Percentiles rank a stretch among this genome's conserved stretches.
Evolutionary conservation across 2,888 invertebrate species (phyloP).

Genomic region (Melikaiella ostensackeni): DNA sequence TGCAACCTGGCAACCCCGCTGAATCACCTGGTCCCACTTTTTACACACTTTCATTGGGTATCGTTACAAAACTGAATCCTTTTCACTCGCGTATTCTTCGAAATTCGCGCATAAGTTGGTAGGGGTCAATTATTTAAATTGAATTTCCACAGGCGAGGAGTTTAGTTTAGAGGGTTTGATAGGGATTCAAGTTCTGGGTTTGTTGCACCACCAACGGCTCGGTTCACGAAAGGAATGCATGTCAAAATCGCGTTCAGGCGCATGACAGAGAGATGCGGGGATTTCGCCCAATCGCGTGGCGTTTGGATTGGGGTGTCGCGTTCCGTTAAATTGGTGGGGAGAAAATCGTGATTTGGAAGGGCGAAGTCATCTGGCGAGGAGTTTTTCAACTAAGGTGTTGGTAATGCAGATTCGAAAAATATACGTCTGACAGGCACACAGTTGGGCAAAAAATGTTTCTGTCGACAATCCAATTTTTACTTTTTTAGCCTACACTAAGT

Average conservation of each 20-base stretch:
- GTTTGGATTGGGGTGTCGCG: neutral
- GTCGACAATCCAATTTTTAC: too few species aligned
- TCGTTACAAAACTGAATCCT: neutral
- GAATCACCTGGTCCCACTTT: constrained; percentile 23
- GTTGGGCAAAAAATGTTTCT: too few species aligned
- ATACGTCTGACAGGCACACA: too few species aligned
- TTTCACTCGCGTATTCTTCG: neutral
- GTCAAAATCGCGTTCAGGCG: constrained; percentile 13
- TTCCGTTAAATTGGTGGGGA: neutral
- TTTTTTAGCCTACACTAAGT: too few species aligned
- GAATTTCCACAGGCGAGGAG: neutral
- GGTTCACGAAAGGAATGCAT: constrained; percentile 23
- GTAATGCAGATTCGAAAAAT: constrained; percentile 7
- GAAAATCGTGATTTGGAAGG: neutral
- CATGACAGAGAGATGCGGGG: constrained; percentile 9
- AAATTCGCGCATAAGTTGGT: neutral
- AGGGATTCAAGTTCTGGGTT: neutral
- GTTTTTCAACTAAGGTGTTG: neutral
- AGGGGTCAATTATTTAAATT: neutral
- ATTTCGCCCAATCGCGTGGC: constrained; percentile 23
- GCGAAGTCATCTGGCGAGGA: neutral
- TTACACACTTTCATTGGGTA: neutral
- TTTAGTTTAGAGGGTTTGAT: neutral
- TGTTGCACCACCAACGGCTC: constrained; percentile 17
- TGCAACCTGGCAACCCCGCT: constrained; percentile 37